Base-by-base conservation (phyloP, 2,113 vertebrate species). In the Aleadryas rufinucha region DNA sequence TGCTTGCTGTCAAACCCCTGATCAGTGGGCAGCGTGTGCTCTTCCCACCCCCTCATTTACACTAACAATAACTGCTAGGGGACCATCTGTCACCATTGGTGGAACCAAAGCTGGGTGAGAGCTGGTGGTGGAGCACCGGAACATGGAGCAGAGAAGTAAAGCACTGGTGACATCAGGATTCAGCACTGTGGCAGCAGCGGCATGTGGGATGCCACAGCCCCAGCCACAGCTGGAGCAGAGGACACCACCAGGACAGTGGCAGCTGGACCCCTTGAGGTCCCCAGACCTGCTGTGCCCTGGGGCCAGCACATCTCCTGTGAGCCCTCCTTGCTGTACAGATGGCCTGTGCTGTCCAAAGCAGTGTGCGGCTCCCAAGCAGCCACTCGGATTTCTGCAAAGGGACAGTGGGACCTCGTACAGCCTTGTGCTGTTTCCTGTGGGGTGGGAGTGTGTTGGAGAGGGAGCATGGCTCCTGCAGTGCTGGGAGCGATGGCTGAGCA, bases 331-430 rank as follows among this genome's bases (percentile, higher is more conserved):
- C 66, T 78, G 35, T 15, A 30, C 50, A 41, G 49, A 20, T 39
- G 49, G 31, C 24, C 44, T 59, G 18, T 1, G 10, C 80, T 45
- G 23, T 37, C 59, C 53, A 53, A 52, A 72, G 65, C 59, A 68
- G 39, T 0, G 1, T 9, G 33, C 6, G 3, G 31, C 50, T 84
- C 79, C 23, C 24, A 53, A 28, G 64, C 23, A 50, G 22, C 37
- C 39, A 7, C 75, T 74, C 2, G 3, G 7, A 26, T 44, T 77
- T 77, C 69, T 57, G n/a, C 52, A 41, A 27, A 27, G 53, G 63
- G 47, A 5, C 5, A 0, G 0, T 0, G 3, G 33, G 41, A 68
- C 49, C 23, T 72, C 28, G 42, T 39, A 52, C 17, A 21, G 52
- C 78, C 37, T 33, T 3, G 0, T 70, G 30, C 12, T 53, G 31